Conservation (phyloP, 2,888 invertebrate genomes). For the Campaea margaritaria region DNA sequence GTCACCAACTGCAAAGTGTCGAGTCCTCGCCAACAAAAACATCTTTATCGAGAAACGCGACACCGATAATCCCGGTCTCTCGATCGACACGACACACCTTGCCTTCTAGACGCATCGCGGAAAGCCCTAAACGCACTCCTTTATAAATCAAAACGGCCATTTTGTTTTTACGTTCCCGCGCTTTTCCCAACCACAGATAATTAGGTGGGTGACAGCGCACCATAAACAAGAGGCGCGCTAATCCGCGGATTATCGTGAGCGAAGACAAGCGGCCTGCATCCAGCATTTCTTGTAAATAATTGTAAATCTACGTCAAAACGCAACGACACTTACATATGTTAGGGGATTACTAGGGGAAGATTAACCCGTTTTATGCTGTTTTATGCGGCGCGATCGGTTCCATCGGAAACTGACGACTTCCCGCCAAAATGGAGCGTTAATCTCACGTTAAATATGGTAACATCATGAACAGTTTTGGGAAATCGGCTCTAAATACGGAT, state of each 20-base stretch:
- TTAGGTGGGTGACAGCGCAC: slow-evolving; percentile 68
- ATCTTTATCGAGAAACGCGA: slow-evolving; percentile 48
- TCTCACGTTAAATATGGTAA: slow-evolving; percentile 74
- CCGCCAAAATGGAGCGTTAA: slow-evolving; percentile 73
- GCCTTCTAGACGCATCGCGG: slow-evolving; percentile 56
- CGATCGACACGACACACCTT: slow-evolving; percentile 81
- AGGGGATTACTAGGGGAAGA: slow-evolving; percentile 72
- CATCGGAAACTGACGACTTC: slow-evolving; percentile 69
- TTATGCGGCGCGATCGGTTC: slow-evolving; percentile 70
- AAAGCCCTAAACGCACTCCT: slow-evolving; percentile 62
- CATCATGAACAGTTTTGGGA: slow-evolving; percentile 62
- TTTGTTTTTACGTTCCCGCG: slow-evolving; percentile 70
- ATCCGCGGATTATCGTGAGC: slow-evolving; percentile 78
- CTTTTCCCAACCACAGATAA: slow-evolving; percentile 76
- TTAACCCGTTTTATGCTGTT: slow-evolving; percentile 81
- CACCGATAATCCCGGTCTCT: slow-evolving; percentile 68
- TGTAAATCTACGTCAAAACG: slow-evolving; percentile 85
- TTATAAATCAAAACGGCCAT: slow-evolving; percentile 76
- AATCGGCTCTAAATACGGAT: slow-evolving; percentile 67
- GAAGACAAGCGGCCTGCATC: slow-evolving; percentile 72
- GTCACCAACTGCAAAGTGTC: slow-evolving; percentile 16
- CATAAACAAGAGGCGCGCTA: slow-evolving; percentile 77
- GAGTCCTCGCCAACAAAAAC: slow-evolving; percentile 74
- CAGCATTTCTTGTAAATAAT: slow-evolving; percentile 80
- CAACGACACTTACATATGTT: slow-evolving; percentile 83